phyloP scores from a whole-genome alignment of 2,888 invertebrate species.

The Cryptocheilus praepositus region DNA sequence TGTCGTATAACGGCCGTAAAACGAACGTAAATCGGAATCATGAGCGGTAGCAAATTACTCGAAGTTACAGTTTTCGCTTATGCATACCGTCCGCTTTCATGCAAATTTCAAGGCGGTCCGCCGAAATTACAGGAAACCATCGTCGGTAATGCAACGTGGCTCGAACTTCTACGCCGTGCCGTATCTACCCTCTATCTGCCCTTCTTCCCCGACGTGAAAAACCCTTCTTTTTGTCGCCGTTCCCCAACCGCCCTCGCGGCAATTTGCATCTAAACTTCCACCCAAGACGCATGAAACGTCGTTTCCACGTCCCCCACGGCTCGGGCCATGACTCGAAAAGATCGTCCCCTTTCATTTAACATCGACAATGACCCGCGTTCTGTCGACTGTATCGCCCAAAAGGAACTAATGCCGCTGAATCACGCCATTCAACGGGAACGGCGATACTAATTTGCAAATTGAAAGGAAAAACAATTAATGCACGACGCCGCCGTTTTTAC shows the following conservation, averaged over 20 bases:
- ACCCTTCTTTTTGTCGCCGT: slow-evolving; percentile 8
- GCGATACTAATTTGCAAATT: too few species aligned
- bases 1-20: too few species aligned
- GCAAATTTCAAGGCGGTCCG: slow-evolving; percentile 23
- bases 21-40: too few species aligned
- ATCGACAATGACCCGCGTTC: background rate
- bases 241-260: slow-evolving; percentile 4
- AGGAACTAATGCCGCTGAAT: background rate
- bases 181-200: slow-evolving; percentile 45
- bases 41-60: too few species aligned
- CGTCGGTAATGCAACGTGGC: slow-evolving; percentile 4
- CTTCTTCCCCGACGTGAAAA: slow-evolving; percentile 14
- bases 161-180: slow-evolving; percentile 22
- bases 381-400: background rate
- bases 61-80: slow-evolving; percentile 1
- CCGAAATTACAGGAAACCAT: slow-evolving; percentile 29
- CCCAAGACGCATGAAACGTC: slow-evolving; percentile 1
- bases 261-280: slow-evolving; percentile 36
- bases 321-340: slow-evolving; percentile 19
- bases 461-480: background rate
- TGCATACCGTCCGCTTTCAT: slow-evolving; percentile 11
- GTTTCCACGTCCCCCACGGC: background rate
- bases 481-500: background rate
- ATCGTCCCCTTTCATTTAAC: slow-evolving; percentile 11
- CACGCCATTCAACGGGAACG: slow-evolving; percentile 10